A percentile compares a stretch with the other conserved stretches of the same genome.
phyloP scores from a whole-genome alignment of 2,888 invertebrate genomes.

The Antitype chi region DNA sequence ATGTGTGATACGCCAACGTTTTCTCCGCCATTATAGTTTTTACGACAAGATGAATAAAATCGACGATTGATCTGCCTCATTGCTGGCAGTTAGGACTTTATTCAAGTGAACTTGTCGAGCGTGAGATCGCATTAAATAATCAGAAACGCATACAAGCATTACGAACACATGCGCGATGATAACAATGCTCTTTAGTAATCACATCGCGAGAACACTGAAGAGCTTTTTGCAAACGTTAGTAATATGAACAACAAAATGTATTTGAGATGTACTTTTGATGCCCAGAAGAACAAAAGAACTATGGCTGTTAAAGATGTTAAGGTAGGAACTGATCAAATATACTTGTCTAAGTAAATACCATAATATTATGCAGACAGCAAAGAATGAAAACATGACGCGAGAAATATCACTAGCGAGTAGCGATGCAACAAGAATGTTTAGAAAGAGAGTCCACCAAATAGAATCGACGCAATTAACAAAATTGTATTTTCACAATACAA shows the following conservation, averaged over 20 bases:
- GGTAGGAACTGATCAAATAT: not conserved
- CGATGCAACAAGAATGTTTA: not conserved
- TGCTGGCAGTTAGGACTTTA: constrained; percentile 81
- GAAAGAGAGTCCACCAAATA: not conserved
- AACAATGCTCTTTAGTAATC: constrained; percentile 73
- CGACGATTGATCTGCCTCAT: constrained; percentile 75
- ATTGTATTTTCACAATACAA: not conserved
- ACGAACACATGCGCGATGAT: constrained; percentile 79
- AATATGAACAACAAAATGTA: constrained; percentile 28
- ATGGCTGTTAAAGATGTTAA: not conserved
- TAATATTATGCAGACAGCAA: not conserved
- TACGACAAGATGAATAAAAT: constrained; percentile 82
- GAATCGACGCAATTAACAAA: not conserved
- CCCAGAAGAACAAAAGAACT: not conserved
- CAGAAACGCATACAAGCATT: constrained; percentile 82
- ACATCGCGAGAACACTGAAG: constrained; percentile 45
- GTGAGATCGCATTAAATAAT: constrained; percentile 88
- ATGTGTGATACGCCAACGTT: constrained; percentile 86
- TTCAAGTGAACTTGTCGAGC: constrained; percentile 70
- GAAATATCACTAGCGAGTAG: not conserved
- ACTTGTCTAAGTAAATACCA: not conserved
- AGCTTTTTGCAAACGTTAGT: constrained; percentile 51
- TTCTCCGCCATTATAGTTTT: constrained; percentile 84
- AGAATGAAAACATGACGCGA: not conserved
- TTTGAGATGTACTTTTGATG: constrained; percentile 9